Percentiles rank a stretch among this genome's conserved stretches.
Evolutionary conservation across 2,888 invertebrate genomes (phyloP).

Genomic region (Tupiocoris notatus): DNA sequence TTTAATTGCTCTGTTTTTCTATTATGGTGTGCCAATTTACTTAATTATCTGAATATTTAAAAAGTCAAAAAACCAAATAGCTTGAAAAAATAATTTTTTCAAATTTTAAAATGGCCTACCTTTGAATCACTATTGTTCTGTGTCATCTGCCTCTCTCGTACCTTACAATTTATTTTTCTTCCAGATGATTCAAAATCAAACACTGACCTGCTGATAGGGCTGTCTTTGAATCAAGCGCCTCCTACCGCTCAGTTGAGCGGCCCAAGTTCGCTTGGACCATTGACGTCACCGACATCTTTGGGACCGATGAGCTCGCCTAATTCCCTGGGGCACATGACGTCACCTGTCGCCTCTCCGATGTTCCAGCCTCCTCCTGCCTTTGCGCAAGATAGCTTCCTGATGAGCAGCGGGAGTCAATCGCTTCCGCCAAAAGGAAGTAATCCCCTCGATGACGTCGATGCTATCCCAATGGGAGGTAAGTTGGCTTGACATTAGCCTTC

Average conservation of each 20-base stretch:
- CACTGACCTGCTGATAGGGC: conserved; percentile 50
- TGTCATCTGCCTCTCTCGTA: too few relatives aligned
- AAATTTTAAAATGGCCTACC: too few relatives aligned
- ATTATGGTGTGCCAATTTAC: too few relatives aligned
- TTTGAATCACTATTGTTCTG: too few relatives aligned
- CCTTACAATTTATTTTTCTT: too few relatives aligned
- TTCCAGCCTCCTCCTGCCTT: conserved; percentile 22
- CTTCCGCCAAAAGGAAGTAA: conserved; percentile 14
- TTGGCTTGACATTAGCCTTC: too few relatives aligned
- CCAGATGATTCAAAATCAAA: conserved; percentile 46
- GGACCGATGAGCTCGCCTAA: not conserved
- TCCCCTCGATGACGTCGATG: conserved; percentile 28
- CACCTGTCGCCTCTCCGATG: conserved; percentile 9
- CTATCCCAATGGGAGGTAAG: conserved; percentile 34
- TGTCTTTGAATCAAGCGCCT: conserved; percentile 30
- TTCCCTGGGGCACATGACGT: conserved; percentile 14
- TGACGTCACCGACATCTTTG: conserved; percentile 2
- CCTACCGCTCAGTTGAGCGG: not conserved
- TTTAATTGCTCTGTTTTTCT: too few relatives aligned
- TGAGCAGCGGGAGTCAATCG: conserved; percentile 25
- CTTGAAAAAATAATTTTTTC: not conserved
- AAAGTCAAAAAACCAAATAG: too few relatives aligned
- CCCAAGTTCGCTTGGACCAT: not conserved
- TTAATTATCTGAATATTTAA: too few relatives aligned
- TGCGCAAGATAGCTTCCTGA: not conserved